Conservation (phyloP, 2,888 invertebrate species). For the Cephus spinipes region DNA sequence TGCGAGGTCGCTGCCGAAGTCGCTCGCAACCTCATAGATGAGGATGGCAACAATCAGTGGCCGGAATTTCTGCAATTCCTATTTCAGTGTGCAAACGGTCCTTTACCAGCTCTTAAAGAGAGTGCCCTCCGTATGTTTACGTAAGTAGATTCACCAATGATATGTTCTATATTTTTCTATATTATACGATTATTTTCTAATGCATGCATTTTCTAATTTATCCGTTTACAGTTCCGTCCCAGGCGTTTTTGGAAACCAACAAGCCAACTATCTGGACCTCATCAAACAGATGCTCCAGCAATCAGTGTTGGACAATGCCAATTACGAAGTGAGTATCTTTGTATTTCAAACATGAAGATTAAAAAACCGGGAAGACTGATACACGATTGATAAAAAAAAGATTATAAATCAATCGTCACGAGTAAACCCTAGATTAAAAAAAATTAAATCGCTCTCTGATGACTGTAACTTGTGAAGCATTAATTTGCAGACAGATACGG, state of each 20-base stretch:
- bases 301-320: conserved; percentile 79
- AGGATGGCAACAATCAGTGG: conserved; percentile 96
- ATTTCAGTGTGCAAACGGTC: conserved; percentile 92
- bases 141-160: conserved; percentile 68
- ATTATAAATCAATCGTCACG: conserved; percentile 59
- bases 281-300: conserved; percentile 96
- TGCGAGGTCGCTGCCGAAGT: conserved; percentile 98
- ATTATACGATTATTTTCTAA: neutral
- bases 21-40: conserved; percentile 93
- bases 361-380: conserved; percentile 52
- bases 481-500: conserved; percentile 73
- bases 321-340: conserved; percentile 71
- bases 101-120: conserved; percentile 87
- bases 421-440: conserved; percentile 61
- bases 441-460: conserved; percentile 68
- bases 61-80: conserved; percentile 95
- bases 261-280: conserved; percentile 88
- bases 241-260: conserved; percentile 96
- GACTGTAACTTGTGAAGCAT: conserved; percentile 70
- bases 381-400: conserved; percentile 41
- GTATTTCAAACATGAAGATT: conserved; percentile 17
- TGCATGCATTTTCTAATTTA: neutral
- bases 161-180: conserved; percentile 7
- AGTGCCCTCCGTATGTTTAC: conserved; percentile 95
- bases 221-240: conserved; percentile 83